Evolutionary conservation across 1,140 invertebrate genomes (phyloP), one percentile per base, ranked within the genome.

Genomic region (Zaprionus gabonicus): DNA sequence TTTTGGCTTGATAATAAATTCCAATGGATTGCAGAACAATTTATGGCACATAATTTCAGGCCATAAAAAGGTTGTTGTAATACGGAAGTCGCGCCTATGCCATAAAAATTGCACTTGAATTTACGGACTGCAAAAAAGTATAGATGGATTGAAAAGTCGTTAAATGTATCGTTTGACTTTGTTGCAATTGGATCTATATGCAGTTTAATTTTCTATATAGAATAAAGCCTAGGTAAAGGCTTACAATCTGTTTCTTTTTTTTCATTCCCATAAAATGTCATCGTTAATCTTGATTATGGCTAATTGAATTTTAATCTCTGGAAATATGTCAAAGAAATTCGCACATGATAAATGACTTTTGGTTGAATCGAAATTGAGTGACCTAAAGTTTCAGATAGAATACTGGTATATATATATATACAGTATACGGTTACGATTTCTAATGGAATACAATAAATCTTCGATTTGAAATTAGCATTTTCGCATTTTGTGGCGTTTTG

Each of bases 381-480:
- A 69, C 56, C 63, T 46, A 59, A 59, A 53, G 66, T 23, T 57
- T 34, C 15, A 38, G 64, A 20, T 55, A 31, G 25, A 46, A n/a
- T 23, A n/a, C 1, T 20, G 0, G 20, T 36, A 38, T 27, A 10
- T 41, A 6, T 56, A 6, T 38, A 10, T 49, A 71, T 71, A 70
- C 38, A 17, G 38, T 10, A 38, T 31, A 63, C 58, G 58, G 46
- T 69, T 64, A 44, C 41, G 59, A 46, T 74, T 59, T 74, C 71
- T 74, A 78, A 78, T 60, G 64, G 63, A 74, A 63, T 58, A 44
- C 49, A 56, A 78, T 78, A 71, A 75, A 78, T 78, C 71, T 65
- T 25, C 28, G 27, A 59, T 64, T 51, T 34, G 25, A 31, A 38
- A 75, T 75, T 78, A 60, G 49, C 66, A 66, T 75, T 55, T 56